A percentile compares a stretch with the other conserved stretches of the same genome.
Conservation (phyloP, 2,797 vertebrate genomes). For the Lepilemur ruficaudatus region DNA sequence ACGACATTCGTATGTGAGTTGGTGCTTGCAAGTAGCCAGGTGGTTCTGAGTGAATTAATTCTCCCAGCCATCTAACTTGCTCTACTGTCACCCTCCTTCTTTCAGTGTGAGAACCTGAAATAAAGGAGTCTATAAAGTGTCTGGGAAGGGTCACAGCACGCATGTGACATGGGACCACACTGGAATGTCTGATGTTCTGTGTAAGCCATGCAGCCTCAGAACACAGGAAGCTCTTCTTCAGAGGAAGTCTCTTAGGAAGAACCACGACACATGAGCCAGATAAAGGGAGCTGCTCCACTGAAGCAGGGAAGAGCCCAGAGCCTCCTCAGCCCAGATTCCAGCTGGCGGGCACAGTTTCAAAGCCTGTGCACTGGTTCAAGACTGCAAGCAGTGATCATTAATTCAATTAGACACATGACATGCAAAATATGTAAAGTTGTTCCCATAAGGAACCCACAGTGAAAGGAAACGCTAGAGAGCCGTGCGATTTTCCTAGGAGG, state of each 20-base stretch:
- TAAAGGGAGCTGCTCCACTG: background rate
- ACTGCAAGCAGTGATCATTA: background rate
- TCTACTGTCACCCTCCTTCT: background rate
- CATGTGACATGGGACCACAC: background rate
- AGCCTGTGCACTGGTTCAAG: background rate
- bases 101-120: background rate
- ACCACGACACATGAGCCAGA: background rate
- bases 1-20: background rate
- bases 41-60: background rate
- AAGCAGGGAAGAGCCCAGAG: background rate
- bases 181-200: background rate
- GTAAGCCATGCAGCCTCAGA: background rate
- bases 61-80: background rate
- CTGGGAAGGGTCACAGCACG: background rate
- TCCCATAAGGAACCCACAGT: background rate
- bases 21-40: background rate
- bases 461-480: background rate
- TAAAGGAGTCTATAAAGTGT: background rate
- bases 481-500: background rate
- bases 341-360: background rate
- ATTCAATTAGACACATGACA: background rate
- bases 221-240: background rate
- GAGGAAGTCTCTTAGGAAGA: background rate
- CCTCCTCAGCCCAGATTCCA: background rate
- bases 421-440: background rate